Percentiles rank a stretch among this genome's conserved stretches.
These are phyloP conservation scores for Platyura marginata DNA, from an alignment of 1,140 invertebrate genomes.

Conservation along the genomic window DNA sequence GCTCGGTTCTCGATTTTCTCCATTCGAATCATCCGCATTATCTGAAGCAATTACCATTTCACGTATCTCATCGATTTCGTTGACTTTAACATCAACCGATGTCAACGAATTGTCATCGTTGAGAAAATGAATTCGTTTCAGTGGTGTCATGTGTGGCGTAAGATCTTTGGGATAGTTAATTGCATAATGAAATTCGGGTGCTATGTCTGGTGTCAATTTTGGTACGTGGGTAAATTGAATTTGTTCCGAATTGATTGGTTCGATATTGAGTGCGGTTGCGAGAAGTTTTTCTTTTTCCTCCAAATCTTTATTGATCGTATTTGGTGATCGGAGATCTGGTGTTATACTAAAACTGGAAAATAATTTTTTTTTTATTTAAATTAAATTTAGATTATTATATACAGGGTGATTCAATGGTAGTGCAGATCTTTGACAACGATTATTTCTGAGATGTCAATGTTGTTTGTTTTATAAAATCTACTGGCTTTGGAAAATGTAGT, in stretches of 20 bases:
- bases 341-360: background rate
- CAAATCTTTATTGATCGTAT: slow-evolving; percentile 11
- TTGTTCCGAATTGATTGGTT: slow-evolving; percentile 5
- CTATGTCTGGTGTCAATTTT: background rate
- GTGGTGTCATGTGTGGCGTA: slow-evolving; percentile 10
- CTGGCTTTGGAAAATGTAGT: no score
- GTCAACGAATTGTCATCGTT: slow-evolving; percentile 3
- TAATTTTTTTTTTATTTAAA: no score
- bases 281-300: slow-evolving; percentile 12
- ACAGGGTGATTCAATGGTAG: no score
- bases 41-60: no score
- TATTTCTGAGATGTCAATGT: no score
- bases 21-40: background rate
- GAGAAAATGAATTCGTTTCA: slow-evolving; percentile 5
- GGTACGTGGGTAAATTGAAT: slow-evolving; percentile 8
- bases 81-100: background rate
- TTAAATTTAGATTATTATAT: no score
- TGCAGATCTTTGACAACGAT: no score
- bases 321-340: slow-evolving; percentile 5
- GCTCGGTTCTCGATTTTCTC: background rate
- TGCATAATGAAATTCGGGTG: background rate
- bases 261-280: slow-evolving; percentile 13
- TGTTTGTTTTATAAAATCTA: no score
- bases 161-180: slow-evolving; percentile 7
- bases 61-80: background rate